Evolutionary conservation across 2,797 vertebrate genomes (phyloP), one percentile per base, ranked within the genome.

Genomic region (Phataginus tetradactyla): DNA sequence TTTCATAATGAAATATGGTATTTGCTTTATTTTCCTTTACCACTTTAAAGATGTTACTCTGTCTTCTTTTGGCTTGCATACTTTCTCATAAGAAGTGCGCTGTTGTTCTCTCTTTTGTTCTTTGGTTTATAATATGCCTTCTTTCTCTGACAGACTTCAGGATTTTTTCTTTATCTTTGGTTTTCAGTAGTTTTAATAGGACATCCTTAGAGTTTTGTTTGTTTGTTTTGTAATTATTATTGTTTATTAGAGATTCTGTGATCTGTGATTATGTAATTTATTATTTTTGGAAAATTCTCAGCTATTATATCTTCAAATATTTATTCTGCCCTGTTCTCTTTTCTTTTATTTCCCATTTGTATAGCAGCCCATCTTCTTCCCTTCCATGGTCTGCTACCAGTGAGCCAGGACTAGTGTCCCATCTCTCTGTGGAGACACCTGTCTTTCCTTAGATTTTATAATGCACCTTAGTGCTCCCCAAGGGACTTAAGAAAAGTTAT

Each of bases 281-380:
- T 63, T 86, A 69, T 79, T 93, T 71, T 72, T 77, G 32, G 51
- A 94, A 78, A 93, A 74, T 72, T 55, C 5, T 84, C 18, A 78
- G 25, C 25, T 71, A 75, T 86, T 81, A 51, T 79, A 3, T 68
- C 37, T 94, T 91, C 45, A 69, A 42, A 88, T 87, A 45, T 63
- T 80, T 68, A 17, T 32, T 90, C n/a, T 66, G 12, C 3, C 3
- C 17, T 11, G 17, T 74, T 45, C 6, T 63, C 6, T 74, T 8
- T 10, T 59, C 7, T 25, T 59, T 71, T 72, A n/a, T 2, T 45
- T 85, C 83, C 8, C 3, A 25, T 1, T 45, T 51, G 2, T 21
- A 0, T 37, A 20, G 14, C 5, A 71, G n/a, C 15, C 32, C 10
- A 45, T 64, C 34, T 49, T 90, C 20, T 23, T 63, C 17, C 29